phyloP scores from a whole-genome alignment of 2,113 vertebrate genomes.

The Sigmodon hispidus region DNA sequence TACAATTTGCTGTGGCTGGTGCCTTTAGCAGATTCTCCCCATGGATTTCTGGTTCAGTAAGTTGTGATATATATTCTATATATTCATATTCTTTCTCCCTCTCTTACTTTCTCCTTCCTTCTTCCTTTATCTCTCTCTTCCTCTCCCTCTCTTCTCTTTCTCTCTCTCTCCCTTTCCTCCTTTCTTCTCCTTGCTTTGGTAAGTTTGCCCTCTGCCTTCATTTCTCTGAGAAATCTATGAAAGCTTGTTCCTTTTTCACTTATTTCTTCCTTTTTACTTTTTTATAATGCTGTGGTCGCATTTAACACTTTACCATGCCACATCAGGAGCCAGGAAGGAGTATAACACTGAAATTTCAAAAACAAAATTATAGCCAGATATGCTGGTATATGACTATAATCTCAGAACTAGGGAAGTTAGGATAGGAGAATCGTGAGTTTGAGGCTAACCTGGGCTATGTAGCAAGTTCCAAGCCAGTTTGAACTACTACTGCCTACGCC shows the following conservation, averaged over 20 bases:
- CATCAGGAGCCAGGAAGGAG: neutral
- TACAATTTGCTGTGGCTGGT: neutral
- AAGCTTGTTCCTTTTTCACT: neutral
- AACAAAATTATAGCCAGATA: neutral
- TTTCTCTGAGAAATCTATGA: neutral
- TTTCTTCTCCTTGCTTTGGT: neutral
- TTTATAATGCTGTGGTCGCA: neutral
- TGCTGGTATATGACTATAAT: neutral
- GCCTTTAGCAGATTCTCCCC: neutral
- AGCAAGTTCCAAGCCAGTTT: neutral
- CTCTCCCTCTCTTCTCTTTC: neutral
- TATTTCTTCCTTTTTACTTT: neutral
- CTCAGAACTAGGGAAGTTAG: neutral
- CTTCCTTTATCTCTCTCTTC: neutral
- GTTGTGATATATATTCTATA: neutral
- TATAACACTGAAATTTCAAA: neutral
- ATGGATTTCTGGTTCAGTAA: neutral
- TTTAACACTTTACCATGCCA: neutral
- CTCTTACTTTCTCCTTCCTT: neutral
- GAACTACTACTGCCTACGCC: neutral
- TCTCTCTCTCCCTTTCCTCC: neutral
- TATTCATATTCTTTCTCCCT: neutral
- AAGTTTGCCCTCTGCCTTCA: neutral
- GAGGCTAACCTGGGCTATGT: neutral
- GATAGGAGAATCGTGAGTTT: neutral